Percentiles rank a stretch among this genome's conserved stretches.
Conservation (phyloP, 2,888 invertebrate genomes). For the Meandrusa payeni region DNA sequence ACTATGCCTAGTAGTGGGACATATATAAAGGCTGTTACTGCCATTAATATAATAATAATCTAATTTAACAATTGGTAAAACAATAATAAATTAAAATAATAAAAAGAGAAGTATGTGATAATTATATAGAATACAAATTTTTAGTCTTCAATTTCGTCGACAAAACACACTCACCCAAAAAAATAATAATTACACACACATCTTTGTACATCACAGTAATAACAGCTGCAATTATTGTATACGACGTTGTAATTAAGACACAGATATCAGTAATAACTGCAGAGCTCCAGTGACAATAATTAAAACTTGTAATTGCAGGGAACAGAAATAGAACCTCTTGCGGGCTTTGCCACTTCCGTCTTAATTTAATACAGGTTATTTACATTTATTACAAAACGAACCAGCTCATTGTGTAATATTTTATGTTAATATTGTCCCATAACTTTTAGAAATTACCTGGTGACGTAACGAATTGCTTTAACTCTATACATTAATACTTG, state of each 20-base stretch:
- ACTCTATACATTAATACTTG: too few species aligned
- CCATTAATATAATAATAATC: too few species aligned
- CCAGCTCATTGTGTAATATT: slow-evolving; percentile 30
- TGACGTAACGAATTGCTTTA: too few species aligned
- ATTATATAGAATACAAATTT: too few species aligned
- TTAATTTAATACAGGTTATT: slow-evolving; percentile 58
- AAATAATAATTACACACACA: too few species aligned
- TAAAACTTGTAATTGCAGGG: slow-evolving; percentile 51
- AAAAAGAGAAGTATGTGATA: too few species aligned
- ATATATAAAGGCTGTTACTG: too few species aligned
- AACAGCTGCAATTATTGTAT: neutral
- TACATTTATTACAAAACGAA: slow-evolving; percentile 50
- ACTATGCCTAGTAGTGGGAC: too few species aligned
- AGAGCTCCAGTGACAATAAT: slow-evolving; percentile 48
- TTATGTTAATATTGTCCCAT: slow-evolving; percentile 10
- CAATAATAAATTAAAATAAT: too few species aligned
- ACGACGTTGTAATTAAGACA: slow-evolving; percentile 3
- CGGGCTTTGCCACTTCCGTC: slow-evolving; percentile 45
- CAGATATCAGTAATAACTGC: slow-evolving; percentile 23
- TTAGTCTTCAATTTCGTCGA: too few species aligned
- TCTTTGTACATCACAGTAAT: neutral
- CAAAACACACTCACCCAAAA: too few species aligned
- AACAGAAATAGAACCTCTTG: slow-evolving; percentile 47
- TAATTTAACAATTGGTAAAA: too few species aligned
- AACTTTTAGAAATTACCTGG: neutral